Conservation (phyloP, 2,888 invertebrate species). For the Melanchra persicariae region DNA sequence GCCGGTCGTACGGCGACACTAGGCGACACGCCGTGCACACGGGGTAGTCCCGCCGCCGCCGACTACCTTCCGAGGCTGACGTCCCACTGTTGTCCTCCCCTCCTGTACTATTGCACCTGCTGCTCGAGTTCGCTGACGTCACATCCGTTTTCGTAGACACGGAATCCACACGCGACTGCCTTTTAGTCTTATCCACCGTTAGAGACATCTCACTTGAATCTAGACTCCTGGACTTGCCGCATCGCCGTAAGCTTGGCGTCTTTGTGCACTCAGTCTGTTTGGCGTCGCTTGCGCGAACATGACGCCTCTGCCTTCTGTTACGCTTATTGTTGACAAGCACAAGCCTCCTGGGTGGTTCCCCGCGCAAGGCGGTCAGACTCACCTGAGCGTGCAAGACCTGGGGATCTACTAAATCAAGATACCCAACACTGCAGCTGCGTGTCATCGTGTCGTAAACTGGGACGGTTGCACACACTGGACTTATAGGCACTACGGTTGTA, state of each 20-base stretch:
- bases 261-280: slow-evolving; percentile 74
- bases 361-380: slow-evolving; percentile 93
- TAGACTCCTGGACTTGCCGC: slow-evolving; percentile 95
- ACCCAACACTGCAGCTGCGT: slow-evolving; percentile 97
- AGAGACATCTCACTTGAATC: slow-evolving; percentile 96
- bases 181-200: slow-evolving; percentile 85
- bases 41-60: slow-evolving; percentile 74
- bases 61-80: slow-evolving; percentile 73
- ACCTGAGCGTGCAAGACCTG: slow-evolving; percentile 94
- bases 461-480: slow-evolving; percentile 89
- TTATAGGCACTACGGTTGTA: slow-evolving; percentile 92
- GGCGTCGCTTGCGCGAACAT: slow-evolving; percentile 78
- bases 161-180: slow-evolving; percentile 67
- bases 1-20: slow-evolving; percentile 72
- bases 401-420: slow-evolving; percentile 95
- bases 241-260: slow-evolving; percentile 91
- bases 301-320: slow-evolving; percentile 76
- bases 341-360: slow-evolving; percentile 94
- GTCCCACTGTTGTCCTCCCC: slow-evolving; percentile 76
- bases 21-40: slow-evolving; percentile 77
- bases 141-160: slow-evolving; percentile 55
- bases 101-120: slow-evolving; percentile 75
- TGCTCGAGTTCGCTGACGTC: slow-evolving; percentile 73
- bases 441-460: slow-evolving; percentile 93
- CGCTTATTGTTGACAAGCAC: slow-evolving; percentile 93